phyloP scores from a whole-genome alignment of 2,113 vertebrate genomes.

The Echinops telfairi region DNA sequence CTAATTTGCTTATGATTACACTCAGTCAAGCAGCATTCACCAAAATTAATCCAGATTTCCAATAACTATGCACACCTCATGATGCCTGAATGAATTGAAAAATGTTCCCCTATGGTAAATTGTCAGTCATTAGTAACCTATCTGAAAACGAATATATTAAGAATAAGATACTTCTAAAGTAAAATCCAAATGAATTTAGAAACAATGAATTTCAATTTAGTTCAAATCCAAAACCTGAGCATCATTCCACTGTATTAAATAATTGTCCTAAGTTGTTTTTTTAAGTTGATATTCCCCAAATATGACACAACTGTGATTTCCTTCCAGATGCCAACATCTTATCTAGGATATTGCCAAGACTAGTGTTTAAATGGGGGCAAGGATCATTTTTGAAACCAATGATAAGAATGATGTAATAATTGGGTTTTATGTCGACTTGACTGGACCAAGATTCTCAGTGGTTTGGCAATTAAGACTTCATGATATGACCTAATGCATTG shows the following conservation, averaged over 20 bases:
- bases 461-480: no score
- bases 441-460: no score
- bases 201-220: neutral
- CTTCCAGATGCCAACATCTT: neutral
- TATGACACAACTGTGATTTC: neutral
- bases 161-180: neutral
- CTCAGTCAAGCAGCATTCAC: slow-evolving; percentile 2
- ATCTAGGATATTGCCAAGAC: neutral
- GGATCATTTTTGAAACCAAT: neutral
- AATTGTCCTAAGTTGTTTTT: neutral
- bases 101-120: slow-evolving; percentile 4
- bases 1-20: slow-evolving; percentile 51
- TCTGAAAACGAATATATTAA: slow-evolving; percentile 27
- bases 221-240: neutral
- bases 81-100: slow-evolving; percentile 30
- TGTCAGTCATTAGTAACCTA: neutral
- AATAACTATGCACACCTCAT: neutral
- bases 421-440: no score
- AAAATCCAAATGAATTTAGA: neutral
- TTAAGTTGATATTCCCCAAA: neutral
- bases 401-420: neutral
- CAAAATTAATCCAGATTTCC: slow-evolving; percentile 19
- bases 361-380: neutral
- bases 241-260: neutral
- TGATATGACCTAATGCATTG: no score